Evolutionary conservation across 1,140 invertebrate genomes (phyloP).

Genomic region (Heliconius hermathena): DNA sequence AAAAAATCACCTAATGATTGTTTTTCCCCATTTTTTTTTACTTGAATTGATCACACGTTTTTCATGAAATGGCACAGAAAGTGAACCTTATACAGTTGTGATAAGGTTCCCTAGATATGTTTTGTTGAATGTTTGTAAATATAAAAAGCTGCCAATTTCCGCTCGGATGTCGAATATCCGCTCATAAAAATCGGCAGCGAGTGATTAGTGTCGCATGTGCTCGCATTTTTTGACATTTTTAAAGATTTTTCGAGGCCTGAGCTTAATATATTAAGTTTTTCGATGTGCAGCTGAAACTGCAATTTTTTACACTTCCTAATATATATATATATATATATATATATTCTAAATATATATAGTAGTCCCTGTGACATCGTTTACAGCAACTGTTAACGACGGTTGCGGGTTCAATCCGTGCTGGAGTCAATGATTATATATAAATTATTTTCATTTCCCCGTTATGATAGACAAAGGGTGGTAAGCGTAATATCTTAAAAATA

Average conservation of each 20-base stretch:
- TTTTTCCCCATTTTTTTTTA: slow-evolving; percentile 41
- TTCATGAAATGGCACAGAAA: neutral
- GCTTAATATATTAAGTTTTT: slow-evolving; percentile 63
- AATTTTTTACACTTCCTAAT: neutral
- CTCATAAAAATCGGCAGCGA: slow-evolving; percentile 72
- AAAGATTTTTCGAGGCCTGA: slow-evolving; percentile 49
- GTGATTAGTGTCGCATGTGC: slow-evolving; percentile 74
- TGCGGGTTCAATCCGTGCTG: no score
- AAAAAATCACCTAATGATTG: slow-evolving; percentile 59
- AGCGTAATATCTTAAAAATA: no score
- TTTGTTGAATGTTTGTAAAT: slow-evolving; percentile 35
- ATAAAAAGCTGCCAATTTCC: slow-evolving; percentile 79
- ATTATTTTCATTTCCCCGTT: no score
- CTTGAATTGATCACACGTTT: slow-evolving; percentile 22
- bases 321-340: neutral
- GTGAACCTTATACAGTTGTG: slow-evolving; percentile 19
- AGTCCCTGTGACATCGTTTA: neutral
- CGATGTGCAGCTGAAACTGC: slow-evolving; percentile 60
- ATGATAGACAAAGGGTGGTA: no score
- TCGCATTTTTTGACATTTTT: slow-evolving; percentile 67
- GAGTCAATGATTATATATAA: no score
- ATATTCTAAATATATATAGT: neutral
- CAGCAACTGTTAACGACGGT: no score
- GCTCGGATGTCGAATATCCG: slow-evolving; percentile 73
- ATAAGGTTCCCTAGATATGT: neutral